Percentiles rank a stretch among this genome's conserved stretches.
Conservation (phyloP, 2,888 invertebrate genomes). For the Acleris emargana region DNA sequence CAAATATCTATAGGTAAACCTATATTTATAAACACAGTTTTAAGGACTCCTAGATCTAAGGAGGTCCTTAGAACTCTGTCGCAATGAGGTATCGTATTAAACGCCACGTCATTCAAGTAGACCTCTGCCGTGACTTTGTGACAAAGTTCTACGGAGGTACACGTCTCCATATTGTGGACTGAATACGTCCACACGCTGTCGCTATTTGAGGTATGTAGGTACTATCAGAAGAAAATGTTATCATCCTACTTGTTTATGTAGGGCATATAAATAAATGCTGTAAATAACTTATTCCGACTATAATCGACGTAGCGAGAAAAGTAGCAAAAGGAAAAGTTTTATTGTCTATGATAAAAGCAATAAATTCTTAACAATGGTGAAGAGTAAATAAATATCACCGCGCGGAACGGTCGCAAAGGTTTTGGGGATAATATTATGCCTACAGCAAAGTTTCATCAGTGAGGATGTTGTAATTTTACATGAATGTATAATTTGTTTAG, state of each 20-base stretch:
- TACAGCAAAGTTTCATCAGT: not conserved
- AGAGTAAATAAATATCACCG: constrained; percentile 15
- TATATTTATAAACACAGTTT: too few species aligned
- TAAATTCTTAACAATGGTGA: constrained; percentile 27
- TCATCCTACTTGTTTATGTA: not conserved
- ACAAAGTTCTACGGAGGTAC: too few species aligned
- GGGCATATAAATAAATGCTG: not conserved
- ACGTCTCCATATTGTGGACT: too few species aligned
- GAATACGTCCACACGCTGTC: too few species aligned
- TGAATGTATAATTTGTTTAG: too few species aligned
- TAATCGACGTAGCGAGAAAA: constrained; percentile 31
- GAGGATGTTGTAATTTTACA: not conserved
- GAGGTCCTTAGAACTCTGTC: too few species aligned
- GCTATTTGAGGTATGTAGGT: not conserved
- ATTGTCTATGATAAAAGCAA: constrained; percentile 34
- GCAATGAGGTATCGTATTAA: too few species aligned
- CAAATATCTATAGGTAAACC: too few species aligned
- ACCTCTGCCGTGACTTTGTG: too few species aligned
- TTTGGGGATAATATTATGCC: not conserved
- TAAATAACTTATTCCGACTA: constrained; percentile 13
- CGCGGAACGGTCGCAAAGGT: not conserved
- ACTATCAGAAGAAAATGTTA: not conserved
- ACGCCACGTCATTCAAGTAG: too few species aligned
- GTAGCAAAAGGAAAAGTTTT: constrained; percentile 31
- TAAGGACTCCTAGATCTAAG: too few species aligned